These are phyloP conservation scores for Sarcophaga variegata DNA, from an alignment of 2,888 invertebrate genomes.

Conservation along the genomic window DNA sequence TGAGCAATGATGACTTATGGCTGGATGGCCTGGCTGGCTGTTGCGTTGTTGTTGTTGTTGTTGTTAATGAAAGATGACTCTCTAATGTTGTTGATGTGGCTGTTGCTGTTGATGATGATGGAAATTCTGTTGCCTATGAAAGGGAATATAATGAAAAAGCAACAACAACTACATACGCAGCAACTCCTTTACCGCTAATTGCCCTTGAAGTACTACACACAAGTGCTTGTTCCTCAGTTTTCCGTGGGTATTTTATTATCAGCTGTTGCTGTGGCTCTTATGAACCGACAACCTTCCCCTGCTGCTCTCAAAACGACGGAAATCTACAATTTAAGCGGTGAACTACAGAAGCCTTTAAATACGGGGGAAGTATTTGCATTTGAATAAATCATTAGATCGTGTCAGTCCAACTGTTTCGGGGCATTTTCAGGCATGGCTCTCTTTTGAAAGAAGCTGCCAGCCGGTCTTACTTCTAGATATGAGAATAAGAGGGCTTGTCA, in stretches of 20 bases:
- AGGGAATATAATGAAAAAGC: conserved; percentile 9
- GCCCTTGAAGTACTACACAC: conserved; percentile 52
- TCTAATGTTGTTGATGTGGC: conserved; percentile 1
- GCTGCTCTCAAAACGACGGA: neutral
- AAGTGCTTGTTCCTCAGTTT: conserved; percentile 9
- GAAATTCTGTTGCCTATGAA: conserved; percentile 7
- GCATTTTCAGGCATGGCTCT: too few species aligned
- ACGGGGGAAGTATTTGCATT: too few species aligned
- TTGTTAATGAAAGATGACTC: conserved; percentile 16
- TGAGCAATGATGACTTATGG: conserved; percentile 15
- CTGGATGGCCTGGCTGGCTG: neutral
- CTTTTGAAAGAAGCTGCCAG: too few species aligned
- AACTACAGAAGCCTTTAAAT: neutral
- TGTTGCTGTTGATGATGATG: neutral
- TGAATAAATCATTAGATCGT: too few species aligned
- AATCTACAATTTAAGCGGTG: conserved; percentile 17
- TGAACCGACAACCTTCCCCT: neutral
- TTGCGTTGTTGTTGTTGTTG: neutral
- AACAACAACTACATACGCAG: conserved; percentile 25
- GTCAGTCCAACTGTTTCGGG: too few species aligned
- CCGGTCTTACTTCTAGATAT: too few species aligned
- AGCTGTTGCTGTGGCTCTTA: conserved; percentile 44
- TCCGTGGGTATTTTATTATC: conserved; percentile 15
- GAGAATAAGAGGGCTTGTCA: too few species aligned
- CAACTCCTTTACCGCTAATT: conserved; percentile 48